Conservation (phyloP, 2,888 invertebrate genomes). For the Drepanosiphum platanoidis region DNA sequence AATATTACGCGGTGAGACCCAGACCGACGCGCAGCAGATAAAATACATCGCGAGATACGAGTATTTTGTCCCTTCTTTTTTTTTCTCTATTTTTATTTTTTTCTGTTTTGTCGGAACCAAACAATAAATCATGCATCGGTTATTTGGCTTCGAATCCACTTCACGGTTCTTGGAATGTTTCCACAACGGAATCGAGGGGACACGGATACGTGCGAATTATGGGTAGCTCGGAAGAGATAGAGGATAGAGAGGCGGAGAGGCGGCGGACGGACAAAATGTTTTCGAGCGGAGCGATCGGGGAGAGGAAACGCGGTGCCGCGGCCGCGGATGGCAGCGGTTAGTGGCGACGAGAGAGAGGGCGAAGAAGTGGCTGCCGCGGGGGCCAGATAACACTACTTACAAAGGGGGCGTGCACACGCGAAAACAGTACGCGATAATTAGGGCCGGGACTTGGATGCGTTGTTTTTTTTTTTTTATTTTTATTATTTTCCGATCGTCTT, state of each 20-base stretch:
- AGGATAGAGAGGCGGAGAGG: background rate
- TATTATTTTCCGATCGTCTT: too few relatives aligned
- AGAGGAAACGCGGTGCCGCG: background rate
- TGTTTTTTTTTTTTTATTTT: too few relatives aligned
- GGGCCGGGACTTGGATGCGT: too few relatives aligned
- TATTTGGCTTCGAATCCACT: slow-evolving; percentile 36
- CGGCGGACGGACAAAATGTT: background rate
- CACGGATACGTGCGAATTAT: slow-evolving; percentile 9
- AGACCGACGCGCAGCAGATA: background rate
- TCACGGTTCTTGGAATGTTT: slow-evolving; percentile 50
- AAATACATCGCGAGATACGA: background rate
- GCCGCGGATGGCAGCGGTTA: background rate
- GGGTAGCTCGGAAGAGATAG: background rate
- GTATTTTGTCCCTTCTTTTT: background rate
- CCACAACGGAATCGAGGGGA: slow-evolving; percentile 23
- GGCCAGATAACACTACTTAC: background rate
- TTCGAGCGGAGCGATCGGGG: background rate
- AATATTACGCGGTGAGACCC: too few relatives aligned
- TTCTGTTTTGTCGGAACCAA: too few relatives aligned
- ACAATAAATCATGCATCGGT: slow-evolving; percentile 26
- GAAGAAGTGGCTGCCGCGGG: background rate
- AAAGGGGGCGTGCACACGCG: background rate
- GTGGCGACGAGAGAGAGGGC: background rate
- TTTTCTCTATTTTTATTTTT: too few relatives aligned
- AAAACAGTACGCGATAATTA: slow-evolving; percentile 35